Evolutionary conservation across 1,140 invertebrate species (phyloP).

Genomic region (Hydropsyche tenuis): DNA sequence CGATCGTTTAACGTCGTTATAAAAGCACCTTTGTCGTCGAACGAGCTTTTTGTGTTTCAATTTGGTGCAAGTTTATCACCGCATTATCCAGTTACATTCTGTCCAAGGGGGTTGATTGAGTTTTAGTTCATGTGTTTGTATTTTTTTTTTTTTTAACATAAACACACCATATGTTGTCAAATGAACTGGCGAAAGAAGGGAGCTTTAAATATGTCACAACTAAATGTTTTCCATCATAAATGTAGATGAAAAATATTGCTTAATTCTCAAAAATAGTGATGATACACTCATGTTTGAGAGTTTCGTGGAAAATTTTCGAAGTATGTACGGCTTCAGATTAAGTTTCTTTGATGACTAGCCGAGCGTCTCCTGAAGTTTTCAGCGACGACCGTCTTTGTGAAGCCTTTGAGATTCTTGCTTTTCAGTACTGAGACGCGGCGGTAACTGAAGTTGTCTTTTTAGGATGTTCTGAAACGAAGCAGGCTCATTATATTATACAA

Average conservation of each 20-base stretch:
- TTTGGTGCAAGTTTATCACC: conserved; percentile 41
- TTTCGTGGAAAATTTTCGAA: conserved; percentile 28
- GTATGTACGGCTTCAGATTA: conserved; percentile 35
- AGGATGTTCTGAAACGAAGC: conserved; percentile 3
- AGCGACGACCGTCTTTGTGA: conserved; percentile 30
- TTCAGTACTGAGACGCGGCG: conserved; percentile 13
- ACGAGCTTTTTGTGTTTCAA: conserved; percentile 39
- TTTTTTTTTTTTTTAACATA: conserved; percentile 4
- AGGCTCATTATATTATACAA: not conserved
- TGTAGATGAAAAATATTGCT: not conserved
- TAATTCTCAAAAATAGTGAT: not conserved
- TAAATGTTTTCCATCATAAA: too few relatives aligned
- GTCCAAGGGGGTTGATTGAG: conserved; percentile 30
- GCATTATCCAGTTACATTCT: conserved; percentile 42
- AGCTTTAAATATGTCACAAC: not conserved
- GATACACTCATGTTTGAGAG: not conserved
- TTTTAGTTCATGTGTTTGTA: conserved; percentile 3
- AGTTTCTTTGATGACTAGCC: conserved; percentile 35
- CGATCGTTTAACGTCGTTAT: not conserved
- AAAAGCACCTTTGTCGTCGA: conserved; percentile 29
- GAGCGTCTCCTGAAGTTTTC: conserved; percentile 32
- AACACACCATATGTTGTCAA: not conserved
- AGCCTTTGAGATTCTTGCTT: conserved; percentile 34
- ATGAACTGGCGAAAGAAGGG: not conserved
- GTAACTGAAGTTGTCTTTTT: conserved; percentile 21